These are phyloP conservation scores for Tupaia chinensis DNA, from an alignment of 2,113 vertebrate genomes.

Conservation along the genomic window DNA sequence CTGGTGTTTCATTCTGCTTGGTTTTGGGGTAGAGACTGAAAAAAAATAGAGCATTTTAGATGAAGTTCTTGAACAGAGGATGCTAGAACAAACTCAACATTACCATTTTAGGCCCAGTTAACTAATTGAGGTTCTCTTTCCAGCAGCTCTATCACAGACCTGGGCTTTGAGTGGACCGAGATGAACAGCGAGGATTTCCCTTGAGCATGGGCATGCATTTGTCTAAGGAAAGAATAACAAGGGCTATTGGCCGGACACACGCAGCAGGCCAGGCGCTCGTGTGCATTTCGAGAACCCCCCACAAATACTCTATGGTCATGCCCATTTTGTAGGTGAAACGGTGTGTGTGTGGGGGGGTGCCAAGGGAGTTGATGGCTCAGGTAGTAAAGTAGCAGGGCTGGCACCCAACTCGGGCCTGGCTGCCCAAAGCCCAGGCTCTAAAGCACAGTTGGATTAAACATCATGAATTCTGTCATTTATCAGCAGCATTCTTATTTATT, in stretches of 20 bases:
- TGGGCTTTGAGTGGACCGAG: not conserved
- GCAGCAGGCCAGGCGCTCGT: not conserved
- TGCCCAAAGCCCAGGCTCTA: not conserved
- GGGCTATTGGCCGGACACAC: no score
- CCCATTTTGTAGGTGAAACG: not conserved
- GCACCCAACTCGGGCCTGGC: not conserved
- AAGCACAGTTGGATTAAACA: not conserved
- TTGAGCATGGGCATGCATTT: not conserved
- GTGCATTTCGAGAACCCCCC: not conserved
- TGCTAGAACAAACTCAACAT: not conserved
- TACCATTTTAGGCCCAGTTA: not conserved
- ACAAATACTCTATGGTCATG: no score
- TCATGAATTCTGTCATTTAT: not conserved
- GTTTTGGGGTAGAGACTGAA: not conserved
- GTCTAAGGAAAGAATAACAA: not conserved
- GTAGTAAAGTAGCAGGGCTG: not conserved
- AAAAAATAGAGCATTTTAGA: not conserved
- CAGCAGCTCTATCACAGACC: not conserved
- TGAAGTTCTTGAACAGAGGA: not conserved
- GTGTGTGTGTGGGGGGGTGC: no score
- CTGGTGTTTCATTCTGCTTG: not conserved
- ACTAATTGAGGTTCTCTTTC: not conserved
- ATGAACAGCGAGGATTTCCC: not conserved
- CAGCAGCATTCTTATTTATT: not conserved
- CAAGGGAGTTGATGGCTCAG: not conserved